phyloP scores from a whole-genome alignment of 2,113 vertebrate genomes.

The Opisthocomus hoazin region DNA sequence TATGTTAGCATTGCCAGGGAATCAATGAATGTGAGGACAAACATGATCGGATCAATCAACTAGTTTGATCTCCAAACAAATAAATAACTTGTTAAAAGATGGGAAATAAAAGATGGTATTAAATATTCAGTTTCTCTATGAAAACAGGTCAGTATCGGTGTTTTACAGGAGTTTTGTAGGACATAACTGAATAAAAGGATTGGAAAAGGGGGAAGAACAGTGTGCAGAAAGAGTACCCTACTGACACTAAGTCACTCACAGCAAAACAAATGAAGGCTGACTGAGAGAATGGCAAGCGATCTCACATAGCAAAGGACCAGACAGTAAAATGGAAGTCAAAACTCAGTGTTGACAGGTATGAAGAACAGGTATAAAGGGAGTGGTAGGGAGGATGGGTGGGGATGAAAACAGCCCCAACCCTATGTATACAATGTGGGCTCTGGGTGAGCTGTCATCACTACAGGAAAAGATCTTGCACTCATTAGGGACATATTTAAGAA shows the following conservation, averaged over 20 bases:
- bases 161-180: neutral
- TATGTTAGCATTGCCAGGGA: neutral
- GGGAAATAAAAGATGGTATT: neutral
- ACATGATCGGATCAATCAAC: neutral
- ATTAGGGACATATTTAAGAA: neutral
- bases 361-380: neutral
- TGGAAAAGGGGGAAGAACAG: neutral
- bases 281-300: neutral
- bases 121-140: neutral
- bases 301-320: neutral
- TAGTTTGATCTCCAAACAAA: neutral
- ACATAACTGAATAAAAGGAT: neutral
- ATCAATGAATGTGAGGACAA: neutral
- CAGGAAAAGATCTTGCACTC: neutral
- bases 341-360: neutral
- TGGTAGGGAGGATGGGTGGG: neutral
- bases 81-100: neutral
- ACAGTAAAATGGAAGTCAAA: neutral
- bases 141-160: neutral
- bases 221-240: neutral
- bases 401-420: neutral
- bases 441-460: neutral
- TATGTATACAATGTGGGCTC: fast-evolving
- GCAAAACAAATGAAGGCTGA: neutral
- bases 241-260: neutral